Evolutionary conservation across 2,888 invertebrate species (phyloP), one percentile per base, ranked within the genome.

Genomic region (Diplazon laetatorius): DNA sequence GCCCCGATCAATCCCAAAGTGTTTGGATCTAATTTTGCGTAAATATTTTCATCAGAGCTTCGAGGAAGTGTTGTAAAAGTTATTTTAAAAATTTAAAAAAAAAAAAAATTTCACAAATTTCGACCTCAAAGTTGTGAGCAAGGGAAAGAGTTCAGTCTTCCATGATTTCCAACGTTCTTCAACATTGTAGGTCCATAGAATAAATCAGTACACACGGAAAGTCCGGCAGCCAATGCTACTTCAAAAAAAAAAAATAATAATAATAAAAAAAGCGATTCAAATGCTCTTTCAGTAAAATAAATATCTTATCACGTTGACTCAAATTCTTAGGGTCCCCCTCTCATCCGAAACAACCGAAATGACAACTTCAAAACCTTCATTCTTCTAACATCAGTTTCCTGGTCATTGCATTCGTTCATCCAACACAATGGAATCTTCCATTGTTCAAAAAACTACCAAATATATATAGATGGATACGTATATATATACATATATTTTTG

Each of bases 371-470:
- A 18, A 35, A 57, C 18, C 37, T 57, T 16, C 18, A 37, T 16
- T 16, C 18, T 18, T 37, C 57, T 37, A 18, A n/a, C 37, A 12
- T 20, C 37, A 3, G 4, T 18, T 10, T 9, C 37, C 37, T 35
- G 18, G 16, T 18, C 57, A 8, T 16, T 22, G 10, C 57, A 18
- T 37, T 59, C 18, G 59, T 59, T 8, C n/a, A 5, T 12, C 8
- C 5, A n/a, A 18, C 37, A 10, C 1, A 2, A 18, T 18, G 35
- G 18, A 57, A 30, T 30, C 4, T 37, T 6, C 30, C 18, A 16
- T 57, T 57, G 37, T 57, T 10, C 12, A 10, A 35, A 57, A 57
- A 57, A 55, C 1, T 8, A 10, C 16, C 37, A 12, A 57, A 37
- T 18, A 10, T 59, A 10, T 59, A 16, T 8, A 12, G 6, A 4